Percentiles rank a stretch among this genome's conserved stretches.
phyloP scores from a whole-genome alignment of 2,888 invertebrate species.

The Podotricha telesiphe region DNA sequence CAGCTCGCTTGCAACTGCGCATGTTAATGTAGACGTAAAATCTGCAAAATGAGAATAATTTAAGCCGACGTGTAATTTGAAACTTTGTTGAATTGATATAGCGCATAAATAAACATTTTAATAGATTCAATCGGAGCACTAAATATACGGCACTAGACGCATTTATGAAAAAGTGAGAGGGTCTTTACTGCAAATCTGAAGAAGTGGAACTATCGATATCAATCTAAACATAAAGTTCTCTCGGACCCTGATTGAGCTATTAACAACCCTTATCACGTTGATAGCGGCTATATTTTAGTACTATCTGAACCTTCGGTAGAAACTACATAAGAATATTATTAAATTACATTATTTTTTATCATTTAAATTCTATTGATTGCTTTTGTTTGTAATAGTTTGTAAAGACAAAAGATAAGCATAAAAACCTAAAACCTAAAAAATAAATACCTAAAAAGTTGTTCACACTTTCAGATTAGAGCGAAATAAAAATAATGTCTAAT shows the following conservation, averaged over 20 bases:
- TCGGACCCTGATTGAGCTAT: slow-evolving; percentile 34
- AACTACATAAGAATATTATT: not conserved
- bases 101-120: not conserved
- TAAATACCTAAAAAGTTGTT: no score
- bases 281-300: slow-evolving; percentile 33
- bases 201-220: slow-evolving; percentile 7
- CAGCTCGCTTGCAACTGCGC: slow-evolving; percentile 52
- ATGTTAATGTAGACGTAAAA: slow-evolving; percentile 62
- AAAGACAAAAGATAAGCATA: no score
- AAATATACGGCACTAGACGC: not conserved
- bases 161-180: not conserved
- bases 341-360: not conserved
- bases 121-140: not conserved
- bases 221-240: slow-evolving; percentile 27
- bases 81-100: not conserved
- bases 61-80: not conserved
- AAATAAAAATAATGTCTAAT: no score
- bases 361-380: not conserved
- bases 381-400: no score
- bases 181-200: not conserved
- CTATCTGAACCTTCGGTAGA: slow-evolving; percentile 26
- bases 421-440: no score
- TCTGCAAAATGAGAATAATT: slow-evolving; percentile 53
- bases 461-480: no score
- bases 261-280: slow-evolving; percentile 36